A percentile compares a stretch with the other conserved stretches of the same genome.
phyloP scores from a whole-genome alignment of 2,113 vertebrate species.

The Saguinus imperator region DNA sequence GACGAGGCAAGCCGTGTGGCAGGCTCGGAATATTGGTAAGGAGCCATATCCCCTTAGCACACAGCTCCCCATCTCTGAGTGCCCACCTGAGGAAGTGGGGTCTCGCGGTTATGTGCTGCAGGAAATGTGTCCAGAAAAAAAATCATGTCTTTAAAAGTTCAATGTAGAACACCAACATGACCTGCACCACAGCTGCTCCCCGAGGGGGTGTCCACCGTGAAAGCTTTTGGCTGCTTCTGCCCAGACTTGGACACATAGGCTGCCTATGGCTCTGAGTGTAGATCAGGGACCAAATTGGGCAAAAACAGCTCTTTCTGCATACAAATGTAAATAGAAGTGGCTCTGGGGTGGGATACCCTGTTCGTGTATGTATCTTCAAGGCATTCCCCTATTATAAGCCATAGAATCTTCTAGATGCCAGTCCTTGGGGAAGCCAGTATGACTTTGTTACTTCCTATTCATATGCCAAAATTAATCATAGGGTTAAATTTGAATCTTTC shows the following conservation, averaged over 20 bases:
- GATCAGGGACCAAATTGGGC: neutral
- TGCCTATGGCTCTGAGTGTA: neutral
- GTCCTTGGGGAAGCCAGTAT: neutral
- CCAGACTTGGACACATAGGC: neutral
- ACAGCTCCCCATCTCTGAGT: neutral
- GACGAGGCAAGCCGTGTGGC: neutral
- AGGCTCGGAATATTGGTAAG: neutral
- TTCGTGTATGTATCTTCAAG: slow-evolving; percentile 15
- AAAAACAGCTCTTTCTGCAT: neutral
- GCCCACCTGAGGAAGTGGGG: accelerated
- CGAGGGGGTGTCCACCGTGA: neutral
- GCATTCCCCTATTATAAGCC: neutral
- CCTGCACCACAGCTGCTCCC: neutral
- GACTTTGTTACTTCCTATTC: neutral
- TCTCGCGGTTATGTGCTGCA: neutral
- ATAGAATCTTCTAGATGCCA: neutral
- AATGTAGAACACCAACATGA: neutral
- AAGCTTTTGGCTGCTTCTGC: neutral
- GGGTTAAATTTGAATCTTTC: neutral
- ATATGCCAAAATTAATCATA: neutral
- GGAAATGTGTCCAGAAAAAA: neutral
- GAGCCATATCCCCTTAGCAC: neutral
- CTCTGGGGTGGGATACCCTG: neutral
- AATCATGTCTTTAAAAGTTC: neutral
- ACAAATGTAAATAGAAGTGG: neutral